These are phyloP conservation scores for Pangasianodon gigas DNA, from an alignment of 2,113 vertebrate species.

Conservation along the genomic window DNA sequence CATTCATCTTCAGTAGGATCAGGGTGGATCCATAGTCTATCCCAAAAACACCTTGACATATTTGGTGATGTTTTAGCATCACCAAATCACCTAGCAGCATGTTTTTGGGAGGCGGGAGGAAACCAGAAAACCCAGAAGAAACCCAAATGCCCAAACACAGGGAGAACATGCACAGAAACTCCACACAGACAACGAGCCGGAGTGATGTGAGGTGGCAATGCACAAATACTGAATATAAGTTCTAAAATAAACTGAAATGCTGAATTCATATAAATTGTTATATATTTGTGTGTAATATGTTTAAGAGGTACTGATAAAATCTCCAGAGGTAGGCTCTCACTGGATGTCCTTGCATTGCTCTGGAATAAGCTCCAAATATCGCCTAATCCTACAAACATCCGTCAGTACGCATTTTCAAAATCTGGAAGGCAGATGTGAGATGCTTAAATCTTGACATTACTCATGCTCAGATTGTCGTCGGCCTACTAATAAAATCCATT, in stretches of 20 bases:
- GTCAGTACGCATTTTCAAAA: not conserved
- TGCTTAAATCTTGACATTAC: not conserved
- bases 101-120: not conserved
- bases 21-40: not conserved
- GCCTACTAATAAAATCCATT: not conserved
- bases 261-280: not conserved
- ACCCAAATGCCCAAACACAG: not conserved
- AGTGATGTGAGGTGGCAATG: too few relatives aligned
- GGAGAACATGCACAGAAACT: not conserved
- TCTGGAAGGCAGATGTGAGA: constrained; percentile 25
- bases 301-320: not conserved
- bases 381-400: not conserved
- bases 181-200: not conserved
- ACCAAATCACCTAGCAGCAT: not conserved
- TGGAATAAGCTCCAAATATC: not conserved
- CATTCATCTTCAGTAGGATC: not conserved
- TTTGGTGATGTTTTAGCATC: not conserved
- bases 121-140: not conserved
- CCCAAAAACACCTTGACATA: not conserved
- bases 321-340: not conserved
- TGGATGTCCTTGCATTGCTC: not conserved
- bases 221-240: not conserved
- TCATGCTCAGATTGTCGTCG: constrained; percentile 7
- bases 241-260: not conserved
- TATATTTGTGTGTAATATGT: not conserved